These are phyloP conservation scores for Meiosimyza platycephala DNA, from an alignment of 2,888 invertebrate genomes.

Conservation along the genomic window DNA sequence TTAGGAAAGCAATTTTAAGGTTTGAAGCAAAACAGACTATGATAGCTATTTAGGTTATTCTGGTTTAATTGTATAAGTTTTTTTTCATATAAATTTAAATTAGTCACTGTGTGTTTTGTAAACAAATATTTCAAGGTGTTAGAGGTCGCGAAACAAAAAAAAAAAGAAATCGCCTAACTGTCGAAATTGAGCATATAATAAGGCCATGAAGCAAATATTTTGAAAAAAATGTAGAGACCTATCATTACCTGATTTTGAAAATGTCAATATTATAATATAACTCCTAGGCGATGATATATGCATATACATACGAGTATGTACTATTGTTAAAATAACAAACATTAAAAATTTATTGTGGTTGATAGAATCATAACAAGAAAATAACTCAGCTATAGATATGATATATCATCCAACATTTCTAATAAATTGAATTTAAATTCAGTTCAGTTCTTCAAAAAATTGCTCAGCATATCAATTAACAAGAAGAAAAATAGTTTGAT, in stretches of 20 bases:
- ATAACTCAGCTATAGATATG: background rate
- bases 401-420: background rate
- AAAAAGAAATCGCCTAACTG: background rate
- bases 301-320: no score
- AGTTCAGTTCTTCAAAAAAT: constrained; percentile 27
- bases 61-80: no score
- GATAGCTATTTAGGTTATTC: no score
- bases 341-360: no score
- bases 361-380: background rate
- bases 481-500: constrained; percentile 11
- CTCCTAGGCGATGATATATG: no score
- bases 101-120: background rate
- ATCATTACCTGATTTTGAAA: no score
- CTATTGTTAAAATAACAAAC: background rate
- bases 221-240: no score
- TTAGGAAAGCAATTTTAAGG: no score
- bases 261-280: no score
- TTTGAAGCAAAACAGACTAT: no score
- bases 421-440: constrained; percentile 8
- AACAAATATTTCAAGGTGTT: background rate
- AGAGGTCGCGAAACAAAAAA: background rate
- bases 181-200: no score
- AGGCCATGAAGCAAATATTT: no score
- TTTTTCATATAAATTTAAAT: background rate
- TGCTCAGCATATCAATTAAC: constrained; percentile 40